These are phyloP conservation scores for Diplosoma virens DNA, from an alignment of 23 tunicate species.

Conservation along the genomic window DNA sequence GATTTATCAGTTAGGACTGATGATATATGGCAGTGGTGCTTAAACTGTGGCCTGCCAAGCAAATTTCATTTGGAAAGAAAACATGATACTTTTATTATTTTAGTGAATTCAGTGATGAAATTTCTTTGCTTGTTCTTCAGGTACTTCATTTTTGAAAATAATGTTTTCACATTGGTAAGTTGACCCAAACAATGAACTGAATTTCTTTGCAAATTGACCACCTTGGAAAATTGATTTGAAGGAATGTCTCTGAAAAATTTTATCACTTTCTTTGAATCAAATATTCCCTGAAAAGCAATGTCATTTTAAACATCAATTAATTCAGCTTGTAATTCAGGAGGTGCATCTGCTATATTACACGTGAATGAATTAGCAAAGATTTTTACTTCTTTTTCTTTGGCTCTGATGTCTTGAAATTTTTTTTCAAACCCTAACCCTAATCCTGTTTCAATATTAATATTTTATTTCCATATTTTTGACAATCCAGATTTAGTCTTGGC, in stretches of 20 bases:
- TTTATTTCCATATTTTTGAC: not conserved
- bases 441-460: not conserved
- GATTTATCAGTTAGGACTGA: no score
- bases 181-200: not conserved
- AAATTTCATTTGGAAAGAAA: no score
- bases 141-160: not conserved
- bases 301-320: not conserved
- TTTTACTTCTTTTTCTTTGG: not conserved
- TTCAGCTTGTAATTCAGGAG: not conserved
- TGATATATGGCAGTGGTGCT: no score
- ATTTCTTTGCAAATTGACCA: not conserved
- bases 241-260: not conserved
- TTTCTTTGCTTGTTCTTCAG: not conserved
- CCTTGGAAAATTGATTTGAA: not conserved
- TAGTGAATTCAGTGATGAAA: not conserved
- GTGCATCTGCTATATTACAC: not conserved
- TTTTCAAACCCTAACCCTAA: no score
- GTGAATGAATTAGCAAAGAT: conserved; percentile 4
- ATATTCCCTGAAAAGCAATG: not conserved
- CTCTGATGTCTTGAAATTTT: not conserved
- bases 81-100: no score
- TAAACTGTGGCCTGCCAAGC: no score
- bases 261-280: not conserved
- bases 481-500: not conserved
- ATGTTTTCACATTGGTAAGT: conserved; percentile 14